Evolutionary conservation across 2,888 invertebrate species (phyloP).

Genomic region (Argynnis bischoffii): DNA sequence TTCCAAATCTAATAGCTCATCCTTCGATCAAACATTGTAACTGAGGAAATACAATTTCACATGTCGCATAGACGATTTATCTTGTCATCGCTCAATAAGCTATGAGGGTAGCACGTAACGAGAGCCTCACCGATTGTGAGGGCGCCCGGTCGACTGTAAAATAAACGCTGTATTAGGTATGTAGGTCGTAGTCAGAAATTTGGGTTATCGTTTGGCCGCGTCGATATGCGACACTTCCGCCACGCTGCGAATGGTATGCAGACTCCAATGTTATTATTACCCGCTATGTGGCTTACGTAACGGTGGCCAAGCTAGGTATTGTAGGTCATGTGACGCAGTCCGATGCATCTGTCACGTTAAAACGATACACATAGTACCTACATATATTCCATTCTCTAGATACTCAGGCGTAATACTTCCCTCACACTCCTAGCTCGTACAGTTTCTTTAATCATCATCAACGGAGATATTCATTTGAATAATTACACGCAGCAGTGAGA

Average conservation of each 20-base stretch:
- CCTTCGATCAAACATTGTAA: constrained; percentile 39
- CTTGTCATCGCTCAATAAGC: constrained; percentile 50
- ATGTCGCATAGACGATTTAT: constrained; percentile 38
- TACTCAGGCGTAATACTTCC: background rate
- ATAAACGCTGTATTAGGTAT: constrained; percentile 71
- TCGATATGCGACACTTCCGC: constrained; percentile 77
- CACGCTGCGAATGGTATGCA: constrained; percentile 67
- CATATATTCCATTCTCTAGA: constrained; percentile 8
- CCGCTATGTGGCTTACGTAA: constrained; percentile 58
- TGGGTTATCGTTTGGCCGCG: constrained; percentile 77
- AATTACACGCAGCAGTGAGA: constrained; percentile 32
- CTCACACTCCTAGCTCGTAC: constrained; percentile 6
- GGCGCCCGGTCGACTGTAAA: constrained; percentile 62
- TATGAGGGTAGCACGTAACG: constrained; percentile 47
- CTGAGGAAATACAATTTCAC: constrained; percentile 36
- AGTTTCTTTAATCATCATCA: constrained; percentile 20
- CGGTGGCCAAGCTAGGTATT: constrained; percentile 54
- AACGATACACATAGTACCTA: constrained; percentile 2
- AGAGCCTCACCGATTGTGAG: constrained; percentile 54
- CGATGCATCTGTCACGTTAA: constrained; percentile 45
- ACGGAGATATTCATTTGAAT: constrained; percentile 22
- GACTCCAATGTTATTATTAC: constrained; percentile 62
- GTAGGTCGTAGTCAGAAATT: constrained; percentile 78
- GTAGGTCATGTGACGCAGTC: constrained; percentile 53
- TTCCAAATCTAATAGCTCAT: constrained; percentile 26